Conservation (phyloP, 1,140 invertebrate species). For the Drosophila jambulina region DNA sequence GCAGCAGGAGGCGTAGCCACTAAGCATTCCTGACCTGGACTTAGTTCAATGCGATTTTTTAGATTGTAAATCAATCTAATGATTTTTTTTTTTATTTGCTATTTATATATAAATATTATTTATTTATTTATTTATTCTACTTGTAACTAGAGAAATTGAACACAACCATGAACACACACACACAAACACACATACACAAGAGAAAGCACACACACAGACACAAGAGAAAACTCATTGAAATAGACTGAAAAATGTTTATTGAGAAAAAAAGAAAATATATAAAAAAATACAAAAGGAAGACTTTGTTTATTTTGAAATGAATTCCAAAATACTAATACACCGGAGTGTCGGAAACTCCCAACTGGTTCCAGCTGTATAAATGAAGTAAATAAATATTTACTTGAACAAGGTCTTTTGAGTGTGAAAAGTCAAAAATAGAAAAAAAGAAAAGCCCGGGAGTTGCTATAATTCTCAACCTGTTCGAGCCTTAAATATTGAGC, state of each 20-base stretch:
- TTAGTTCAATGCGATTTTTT: conserved; percentile 54
- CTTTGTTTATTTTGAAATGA: not conserved
- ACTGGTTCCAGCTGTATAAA: too few relatives aligned
- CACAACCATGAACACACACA: conserved; percentile 55
- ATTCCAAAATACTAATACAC: too few relatives aligned
- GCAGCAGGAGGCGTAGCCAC: conserved; percentile 53
- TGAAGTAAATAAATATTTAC: too few relatives aligned
- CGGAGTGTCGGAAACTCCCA: too few relatives aligned
- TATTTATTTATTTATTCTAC: conserved; percentile 83
- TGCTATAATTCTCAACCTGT: too few relatives aligned
- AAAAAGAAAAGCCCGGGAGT: too few relatives aligned
- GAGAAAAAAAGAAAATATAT: conserved; percentile 25
- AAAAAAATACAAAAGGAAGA: conserved; percentile 6
- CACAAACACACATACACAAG: not conserved
- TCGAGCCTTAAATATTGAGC: too few relatives aligned
- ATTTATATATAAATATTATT: conserved; percentile 65
- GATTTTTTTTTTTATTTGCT: conserved; percentile 52
- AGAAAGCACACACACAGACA: conserved; percentile 2
- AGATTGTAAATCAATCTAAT: conserved; percentile 12
- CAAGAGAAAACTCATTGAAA: conserved; percentile 45
- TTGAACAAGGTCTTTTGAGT: too few relatives aligned
- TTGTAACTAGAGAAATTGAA: conserved; percentile 79
- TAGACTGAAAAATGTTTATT: conserved; percentile 80
- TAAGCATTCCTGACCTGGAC: conserved; percentile 17
- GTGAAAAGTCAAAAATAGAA: too few relatives aligned